Evolutionary conservation across 37 sponge, comb jelly and placozoan genomes (phyloP).

Genomic region (Spongia lamella): DNA sequence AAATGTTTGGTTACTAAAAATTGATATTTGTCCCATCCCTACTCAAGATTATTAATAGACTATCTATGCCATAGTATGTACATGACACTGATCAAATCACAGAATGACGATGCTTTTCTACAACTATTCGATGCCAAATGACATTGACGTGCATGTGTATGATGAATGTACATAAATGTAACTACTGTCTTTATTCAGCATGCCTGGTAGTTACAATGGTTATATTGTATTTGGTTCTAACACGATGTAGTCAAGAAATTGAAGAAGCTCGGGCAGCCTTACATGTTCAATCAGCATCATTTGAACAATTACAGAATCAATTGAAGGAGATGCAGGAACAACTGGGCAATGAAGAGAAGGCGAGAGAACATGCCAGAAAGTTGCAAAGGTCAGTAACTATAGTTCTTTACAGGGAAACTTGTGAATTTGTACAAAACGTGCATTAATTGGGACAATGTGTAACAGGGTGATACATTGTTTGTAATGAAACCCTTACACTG

Average conservation of each 20-base stretch:
- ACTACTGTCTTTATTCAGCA: not conserved
- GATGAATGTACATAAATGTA: conserved; percentile 4
- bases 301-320: not conserved
- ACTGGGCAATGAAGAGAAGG: not conserved
- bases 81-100: not conserved
- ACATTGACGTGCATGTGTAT: not conserved
- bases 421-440: too few species aligned
- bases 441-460: too few species aligned
- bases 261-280: too few species aligned
- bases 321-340: not conserved
- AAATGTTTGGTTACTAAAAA: too few species aligned
- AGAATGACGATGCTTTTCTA: not conserved
- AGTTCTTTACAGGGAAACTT: not conserved
- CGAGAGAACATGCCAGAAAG: not conserved
- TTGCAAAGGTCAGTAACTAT: not conserved
- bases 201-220: not conserved
- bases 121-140: not conserved
- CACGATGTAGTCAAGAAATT: not conserved
- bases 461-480: too few species aligned
- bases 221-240: not conserved
- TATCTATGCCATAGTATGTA: not conserved
- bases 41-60: too few species aligned
- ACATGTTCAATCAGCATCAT: not conserved
- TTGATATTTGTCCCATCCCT: too few species aligned
- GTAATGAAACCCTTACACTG: too few species aligned